These are phyloP conservation scores for Steinernema hermaphroditum DNA, from an alignment of 2,888 invertebrate species.

Conservation along the genomic window DNA sequence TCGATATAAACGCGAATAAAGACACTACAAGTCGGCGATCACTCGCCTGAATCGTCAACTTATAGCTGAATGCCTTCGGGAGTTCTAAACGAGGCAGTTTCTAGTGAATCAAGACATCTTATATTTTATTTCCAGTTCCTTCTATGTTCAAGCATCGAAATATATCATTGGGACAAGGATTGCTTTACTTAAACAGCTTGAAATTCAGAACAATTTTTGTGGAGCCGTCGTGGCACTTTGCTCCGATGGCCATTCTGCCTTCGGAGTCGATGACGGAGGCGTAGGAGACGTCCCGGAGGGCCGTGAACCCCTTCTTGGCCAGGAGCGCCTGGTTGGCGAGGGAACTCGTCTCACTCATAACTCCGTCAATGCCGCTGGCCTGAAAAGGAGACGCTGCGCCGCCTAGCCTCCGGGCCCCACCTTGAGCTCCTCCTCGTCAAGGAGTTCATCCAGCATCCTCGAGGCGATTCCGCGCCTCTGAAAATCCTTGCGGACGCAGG, in stretches of 20 bases:
- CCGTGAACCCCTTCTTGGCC: neutral
- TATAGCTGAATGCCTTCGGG: too few species aligned
- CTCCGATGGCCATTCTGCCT: neutral
- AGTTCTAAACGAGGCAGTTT: too few species aligned
- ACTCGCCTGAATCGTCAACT: too few species aligned
- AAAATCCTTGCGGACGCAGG: neutral
- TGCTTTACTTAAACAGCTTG: too few species aligned
- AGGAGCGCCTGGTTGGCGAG: neutral
- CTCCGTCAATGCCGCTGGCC: neutral
- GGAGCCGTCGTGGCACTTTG: neutral
- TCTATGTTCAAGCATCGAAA: too few species aligned
- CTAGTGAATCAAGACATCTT: too few species aligned
- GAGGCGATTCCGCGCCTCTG: neutral
- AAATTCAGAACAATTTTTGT: conserved; percentile 8
- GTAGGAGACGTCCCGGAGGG: neutral
- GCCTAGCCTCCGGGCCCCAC: too few species aligned
- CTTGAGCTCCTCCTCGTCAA: neutral
- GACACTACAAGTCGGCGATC: too few species aligned
- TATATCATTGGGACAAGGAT: too few species aligned
- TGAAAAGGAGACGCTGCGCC: neutral
- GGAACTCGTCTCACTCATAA: neutral
- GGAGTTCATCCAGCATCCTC: neutral
- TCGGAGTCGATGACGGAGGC: neutral
- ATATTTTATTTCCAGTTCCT: too few species aligned
- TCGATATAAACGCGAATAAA: too few species aligned